Percentiles rank a stretch among this genome's conserved stretches.
Evolutionary conservation across 2,113 vertebrate species (phyloP).

Genomic region (Python bivittatus): DNA sequence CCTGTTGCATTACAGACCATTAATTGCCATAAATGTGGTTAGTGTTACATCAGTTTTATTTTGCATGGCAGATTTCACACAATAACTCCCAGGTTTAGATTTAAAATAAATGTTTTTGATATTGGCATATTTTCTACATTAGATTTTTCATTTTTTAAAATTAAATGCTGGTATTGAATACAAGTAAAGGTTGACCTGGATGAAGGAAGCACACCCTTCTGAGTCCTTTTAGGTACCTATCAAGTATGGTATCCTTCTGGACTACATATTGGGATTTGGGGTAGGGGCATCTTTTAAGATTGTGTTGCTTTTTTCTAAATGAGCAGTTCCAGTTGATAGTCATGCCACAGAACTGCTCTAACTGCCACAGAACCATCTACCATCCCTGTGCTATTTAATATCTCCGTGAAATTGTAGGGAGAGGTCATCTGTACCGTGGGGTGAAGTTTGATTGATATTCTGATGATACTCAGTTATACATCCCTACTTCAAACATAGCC

Average conservation of each 20-base stretch:
- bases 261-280: not conserved
- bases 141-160: not conserved
- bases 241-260: not conserved
- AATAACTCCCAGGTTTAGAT: not conserved
- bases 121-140: not conserved
- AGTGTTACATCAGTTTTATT: not conserved
- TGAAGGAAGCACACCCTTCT: not conserved
- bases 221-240: not conserved
- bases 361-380: not conserved
- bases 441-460: not conserved
- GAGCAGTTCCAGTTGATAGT: not conserved
- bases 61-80: not conserved
- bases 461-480: not conserved
- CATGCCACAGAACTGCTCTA: not conserved
- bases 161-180: not conserved
- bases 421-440: not conserved
- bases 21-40: not conserved
- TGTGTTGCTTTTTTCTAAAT: not conserved
- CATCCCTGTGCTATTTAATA: not conserved
- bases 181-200: fast-evolving
- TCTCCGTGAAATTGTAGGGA: not conserved
- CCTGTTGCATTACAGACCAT: not conserved
- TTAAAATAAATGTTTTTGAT: not conserved
- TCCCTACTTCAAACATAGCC: not conserved
- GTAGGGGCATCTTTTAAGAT: not conserved